Evolutionary conservation across 2,797 vertebrate species (phyloP), one percentile per base, ranked within the genome.

Genomic region (Emydoidea blandingii): DNA sequence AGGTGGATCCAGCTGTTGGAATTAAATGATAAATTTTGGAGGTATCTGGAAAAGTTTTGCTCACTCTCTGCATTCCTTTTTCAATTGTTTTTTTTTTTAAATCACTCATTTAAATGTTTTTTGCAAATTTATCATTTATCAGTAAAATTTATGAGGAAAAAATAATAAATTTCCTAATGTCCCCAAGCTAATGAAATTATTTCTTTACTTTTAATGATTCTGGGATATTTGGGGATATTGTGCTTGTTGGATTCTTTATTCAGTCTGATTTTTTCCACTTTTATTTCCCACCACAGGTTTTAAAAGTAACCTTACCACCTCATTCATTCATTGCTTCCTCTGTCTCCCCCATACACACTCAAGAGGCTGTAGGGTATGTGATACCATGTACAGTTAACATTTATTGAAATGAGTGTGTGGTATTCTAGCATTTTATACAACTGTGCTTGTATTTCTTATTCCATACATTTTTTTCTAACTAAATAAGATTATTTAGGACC

Each of bases 1-100:
- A 98, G 98, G 98, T 98, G 98, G 98, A 97, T 98, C 97, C 90
- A 91, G 97, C 92, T 94, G 94, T 90, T 94, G 85, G 95, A 98
- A 94, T 97, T 92, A 97, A 96, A 97, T 88, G 94, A 95, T 88
- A 89, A 15, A 94, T 95, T 88, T 87, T 88, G 95, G 68, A 92
- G 92, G 89, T 83, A 91, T 88, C 91, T 65, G 92, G 82, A 54
- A 95, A 98, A 98, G 93, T 96, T 97, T 94, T 80, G 37, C 83
- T 96, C 59, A 82, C 80, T 78, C 90, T 97, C 44, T 3, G 0
- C 56, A 14, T 88, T 90, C 68, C 0, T 3, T 49, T 81, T 89
- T 50, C 57, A 72, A 29, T 90, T 53, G 25, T 82, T 94, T 86
- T 57, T n/a, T n/a, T n/a, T 94, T 52, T 59, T 41, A 57, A 84